Base-by-base conservation (phyloP, 53 echinoderm and acorn worm genomes). In the Echinarachnius parma region DNA sequence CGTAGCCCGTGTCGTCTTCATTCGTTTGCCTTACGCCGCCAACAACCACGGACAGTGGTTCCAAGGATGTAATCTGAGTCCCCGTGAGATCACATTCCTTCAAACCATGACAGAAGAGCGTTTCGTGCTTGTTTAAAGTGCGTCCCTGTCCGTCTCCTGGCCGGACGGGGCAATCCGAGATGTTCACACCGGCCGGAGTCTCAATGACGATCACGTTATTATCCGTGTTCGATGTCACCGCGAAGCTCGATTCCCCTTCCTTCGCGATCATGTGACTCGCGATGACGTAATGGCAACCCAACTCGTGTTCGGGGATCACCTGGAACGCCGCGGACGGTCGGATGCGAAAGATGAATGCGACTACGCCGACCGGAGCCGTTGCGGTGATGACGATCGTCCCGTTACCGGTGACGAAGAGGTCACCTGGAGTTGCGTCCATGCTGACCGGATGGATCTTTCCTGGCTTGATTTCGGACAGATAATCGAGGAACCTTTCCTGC, bases 101-200 rank as follows among this genome's bases (percentile, higher is more conserved):
- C n/a, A n/a, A n/a, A 10, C 70, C 70, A 24, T 34, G 21, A 18
- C 52, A 69, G 70, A 69, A 69, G 21, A 69, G 50, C 14, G 70
- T 21, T 23, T 69, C 22, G 27, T 53, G 24, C 24, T 24, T 69
- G 32, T 10, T 4, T 34, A 69, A n/a, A n/a, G n/a, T n/a, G n/a
- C n/a, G n/a, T n/a, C n/a, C n/a, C n/a, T n/a, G n/a, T n/a, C n/a
- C n/a, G n/a, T n/a, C n/a, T n/a, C n/a, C n/a, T n/a, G n/a, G n/a
- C n/a, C n/a, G n/a, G n/a, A n/a, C n/a, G n/a, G n/a, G n/a, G n/a
- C n/a, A n/a, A n/a, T n/a, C n/a, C n/a, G n/a, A n/a, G n/a, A n/a
- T n/a, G n/a, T n/a, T n/a, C n/a, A n/a, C n/a, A n/a, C n/a, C n/a
- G n/a, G n/a, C n/a, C n/a, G n/a, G n/a, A n/a, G n/a, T n/a, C n/a